Evolutionary conservation across 2,113 vertebrate species (phyloP), one percentile per base, ranked within the genome.

Genomic region (Clarias gariepinus): DNA sequence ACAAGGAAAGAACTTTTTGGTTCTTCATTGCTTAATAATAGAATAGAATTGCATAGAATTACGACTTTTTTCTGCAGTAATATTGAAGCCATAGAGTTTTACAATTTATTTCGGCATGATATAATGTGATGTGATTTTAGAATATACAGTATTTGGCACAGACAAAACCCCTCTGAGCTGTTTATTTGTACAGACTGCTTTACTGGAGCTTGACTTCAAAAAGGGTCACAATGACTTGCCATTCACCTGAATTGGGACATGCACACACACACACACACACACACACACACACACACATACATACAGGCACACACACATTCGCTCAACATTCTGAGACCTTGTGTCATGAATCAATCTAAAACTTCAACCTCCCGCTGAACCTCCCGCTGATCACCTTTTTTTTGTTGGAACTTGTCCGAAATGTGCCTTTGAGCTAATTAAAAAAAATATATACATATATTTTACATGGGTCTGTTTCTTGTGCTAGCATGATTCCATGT

Each of bases 331-430:
- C 83, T 84, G 9, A 23, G 23, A 61, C 9, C 55, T 61, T 84
- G 58, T 3, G 10, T 28, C 52, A 63, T 10, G 74, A 79, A 53
- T 79, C 12, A 21, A 57, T 66, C 47, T 15, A 36, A 47, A 4
- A 30, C 12, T 9, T 6, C 9, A 64, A 57, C 28, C 33, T 36
- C n/a, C 5, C 2, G 18, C 12, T 47, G 1, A 0, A 1, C 73
- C n/a, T 77, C 7, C n/a, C 23, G 18, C 84, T 64, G 23, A 85
- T 78, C 41, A 33, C 69, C 47, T 47, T 33, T 33, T 53, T 57
- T 60, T 84, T 60, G 83, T 71, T 84, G 66, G 52, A 41, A 84
- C 66, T 57, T 73, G 83, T 74, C 83, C 57, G 55, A 60, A 60
- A 60, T 10, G 15, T 73, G 13, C 36, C 83, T 41, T 66, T n/a